These are phyloP conservation scores for Melieria crassipennis DNA, from an alignment of 2,888 invertebrate species.

Conservation along the genomic window DNA sequence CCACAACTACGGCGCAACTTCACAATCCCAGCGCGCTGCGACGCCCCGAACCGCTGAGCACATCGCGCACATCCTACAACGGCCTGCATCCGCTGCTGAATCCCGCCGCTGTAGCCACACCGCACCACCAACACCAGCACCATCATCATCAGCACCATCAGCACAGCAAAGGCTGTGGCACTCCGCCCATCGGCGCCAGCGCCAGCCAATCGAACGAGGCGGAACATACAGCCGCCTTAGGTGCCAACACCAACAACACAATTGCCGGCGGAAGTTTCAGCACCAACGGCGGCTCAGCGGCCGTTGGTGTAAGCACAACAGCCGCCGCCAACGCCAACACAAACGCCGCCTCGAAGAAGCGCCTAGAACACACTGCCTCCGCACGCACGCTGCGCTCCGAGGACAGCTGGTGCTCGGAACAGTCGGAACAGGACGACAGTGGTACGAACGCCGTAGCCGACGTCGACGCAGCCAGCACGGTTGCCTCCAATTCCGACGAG, in stretches of 20 bases:
- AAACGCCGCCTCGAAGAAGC: slow-evolving; percentile 41
- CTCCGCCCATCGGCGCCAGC: slow-evolving; percentile 39
- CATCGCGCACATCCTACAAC: slow-evolving; percentile 49
- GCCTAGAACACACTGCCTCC: slow-evolving; percentile 53
- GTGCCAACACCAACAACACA: slow-evolving; percentile 50
- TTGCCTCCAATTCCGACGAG: slow-evolving; percentile 69
- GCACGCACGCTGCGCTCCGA: slow-evolving; percentile 67
- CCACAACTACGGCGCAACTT: slow-evolving; percentile 57
- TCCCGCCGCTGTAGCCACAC: slow-evolving; percentile 44
- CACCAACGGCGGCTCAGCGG: slow-evolving; percentile 61
- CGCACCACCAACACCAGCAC: slow-evolving; percentile 51
- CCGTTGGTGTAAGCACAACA: slow-evolving; percentile 45
- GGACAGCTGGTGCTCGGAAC: slow-evolving; percentile 72
- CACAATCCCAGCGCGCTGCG: slow-evolving; percentile 57
- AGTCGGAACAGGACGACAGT: slow-evolving; percentile 45
- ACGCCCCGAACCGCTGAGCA: slow-evolving; percentile 51
- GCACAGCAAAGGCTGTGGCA: slow-evolving; percentile 47
- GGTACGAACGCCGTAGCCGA: slow-evolving; percentile 18
- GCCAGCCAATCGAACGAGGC: slow-evolving; percentile 41
- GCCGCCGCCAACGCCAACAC: slow-evolving; percentile 42
- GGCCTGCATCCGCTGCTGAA: slow-evolving; percentile 50
- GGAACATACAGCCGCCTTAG: slow-evolving; percentile 37
- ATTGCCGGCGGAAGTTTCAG: slow-evolving; percentile 62
- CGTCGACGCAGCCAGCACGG: slow-evolving; percentile 61
- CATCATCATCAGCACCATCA: slow-evolving; percentile 49